Percentiles rank a stretch among this genome's conserved stretches.
phyloP scores from a whole-genome alignment of 2,113 vertebrate species.

The Mixornis gularis region DNA sequence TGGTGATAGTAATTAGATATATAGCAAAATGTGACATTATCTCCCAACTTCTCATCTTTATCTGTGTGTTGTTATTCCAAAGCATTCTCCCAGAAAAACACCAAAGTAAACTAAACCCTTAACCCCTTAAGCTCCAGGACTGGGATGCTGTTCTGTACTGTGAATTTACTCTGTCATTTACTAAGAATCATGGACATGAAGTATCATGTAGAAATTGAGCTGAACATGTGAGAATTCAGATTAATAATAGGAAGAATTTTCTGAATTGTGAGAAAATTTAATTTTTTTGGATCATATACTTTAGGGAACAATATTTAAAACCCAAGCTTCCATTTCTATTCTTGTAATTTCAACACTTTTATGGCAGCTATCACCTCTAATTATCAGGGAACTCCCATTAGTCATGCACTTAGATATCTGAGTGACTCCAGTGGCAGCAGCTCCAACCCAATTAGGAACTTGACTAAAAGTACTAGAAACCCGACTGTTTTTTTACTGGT shows the following conservation, averaged over 20 bases:
- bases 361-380: not conserved
- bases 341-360: not conserved
- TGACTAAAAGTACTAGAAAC: not conserved
- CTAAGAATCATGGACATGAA: not conserved
- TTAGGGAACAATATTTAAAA: not conserved
- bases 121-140: not conserved
- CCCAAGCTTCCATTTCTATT: not conserved
- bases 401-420: not conserved
- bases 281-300: not conserved
- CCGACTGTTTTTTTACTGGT: not conserved
- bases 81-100: not conserved
- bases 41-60: not conserved
- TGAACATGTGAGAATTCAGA: not conserved
- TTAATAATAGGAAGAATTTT: not conserved
- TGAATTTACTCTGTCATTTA: not conserved
- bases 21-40: not conserved
- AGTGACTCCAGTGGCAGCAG: not conserved
- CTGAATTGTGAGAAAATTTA: not conserved
- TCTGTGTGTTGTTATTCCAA: not conserved
- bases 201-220: not conserved
- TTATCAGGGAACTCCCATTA: not conserved
- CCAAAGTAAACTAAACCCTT: not conserved
- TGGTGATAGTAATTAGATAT: not conserved
- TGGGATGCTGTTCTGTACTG: not conserved
- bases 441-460: not conserved